These are phyloP conservation scores for Synanthedon vespiformis DNA, from an alignment of 2,888 invertebrate species.

Conservation along the genomic window DNA sequence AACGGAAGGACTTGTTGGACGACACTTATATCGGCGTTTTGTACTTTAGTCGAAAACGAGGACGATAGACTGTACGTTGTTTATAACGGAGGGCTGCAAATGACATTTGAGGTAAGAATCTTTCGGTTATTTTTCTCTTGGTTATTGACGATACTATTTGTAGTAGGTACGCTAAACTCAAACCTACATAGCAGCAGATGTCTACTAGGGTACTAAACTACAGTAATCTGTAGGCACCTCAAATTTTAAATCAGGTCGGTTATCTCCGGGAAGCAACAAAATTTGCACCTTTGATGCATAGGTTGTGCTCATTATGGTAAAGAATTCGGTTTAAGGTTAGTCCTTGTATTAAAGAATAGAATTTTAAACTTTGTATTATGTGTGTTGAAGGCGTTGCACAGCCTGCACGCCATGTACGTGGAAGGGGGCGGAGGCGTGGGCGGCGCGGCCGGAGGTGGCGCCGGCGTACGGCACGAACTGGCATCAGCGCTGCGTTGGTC, in stretches of 20 bases:
- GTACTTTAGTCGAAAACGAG: constrained; percentile 88
- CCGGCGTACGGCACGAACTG: constrained; percentile 87
- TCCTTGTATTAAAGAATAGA: not conserved
- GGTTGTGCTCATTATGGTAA: too few relatives aligned
- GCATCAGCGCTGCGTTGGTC: constrained; percentile 85
- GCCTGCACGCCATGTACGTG: constrained; percentile 92
- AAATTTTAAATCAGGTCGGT: too few relatives aligned
- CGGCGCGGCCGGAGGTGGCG: constrained; percentile 44
- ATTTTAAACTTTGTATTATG: not conserved
- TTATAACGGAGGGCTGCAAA: constrained; percentile 88
- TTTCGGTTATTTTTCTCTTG: not conserved
- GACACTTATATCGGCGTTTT: constrained; percentile 90
- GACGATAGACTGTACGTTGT: constrained; percentile 91
- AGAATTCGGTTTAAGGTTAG: too few relatives aligned
- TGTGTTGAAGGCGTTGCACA: constrained; percentile 81
- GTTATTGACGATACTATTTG: too few relatives aligned
- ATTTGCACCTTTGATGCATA: too few relatives aligned
- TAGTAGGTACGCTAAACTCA: too few relatives aligned
- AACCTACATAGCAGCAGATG: too few relatives aligned
- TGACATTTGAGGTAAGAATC: constrained; percentile 77
- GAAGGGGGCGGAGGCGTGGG: constrained; percentile 86
- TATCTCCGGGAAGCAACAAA: too few relatives aligned
- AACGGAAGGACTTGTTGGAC: constrained; percentile 95
- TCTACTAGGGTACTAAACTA: too few relatives aligned
- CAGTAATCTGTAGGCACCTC: too few relatives aligned